Percentiles rank a stretch among this genome's conserved stretches.
phyloP scores from a whole-genome alignment of 2,797 vertebrate species.

The Scolopax rusticola region DNA sequence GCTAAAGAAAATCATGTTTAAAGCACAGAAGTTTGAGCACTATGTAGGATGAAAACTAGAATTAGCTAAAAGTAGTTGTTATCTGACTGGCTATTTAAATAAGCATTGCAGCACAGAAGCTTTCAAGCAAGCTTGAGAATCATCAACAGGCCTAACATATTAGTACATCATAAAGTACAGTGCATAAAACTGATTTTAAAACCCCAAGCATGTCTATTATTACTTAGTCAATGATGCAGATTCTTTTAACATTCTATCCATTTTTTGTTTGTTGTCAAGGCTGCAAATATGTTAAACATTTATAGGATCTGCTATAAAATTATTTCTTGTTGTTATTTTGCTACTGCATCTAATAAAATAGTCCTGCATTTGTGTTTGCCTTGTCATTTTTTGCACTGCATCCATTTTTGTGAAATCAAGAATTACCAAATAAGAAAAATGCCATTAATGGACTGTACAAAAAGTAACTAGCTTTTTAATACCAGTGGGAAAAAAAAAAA shows the following conservation, averaged over 20 bases:
- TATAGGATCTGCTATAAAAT: not conserved
- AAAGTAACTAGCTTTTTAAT: not conserved
- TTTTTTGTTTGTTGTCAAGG: not conserved
- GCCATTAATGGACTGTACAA: not conserved
- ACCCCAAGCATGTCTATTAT: not conserved
- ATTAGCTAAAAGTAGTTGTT: not conserved
- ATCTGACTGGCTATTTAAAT: not conserved
- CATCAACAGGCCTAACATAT: not conserved
- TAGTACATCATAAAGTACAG: not conserved
- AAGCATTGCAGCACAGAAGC: not conserved
- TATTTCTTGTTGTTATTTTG: not conserved
- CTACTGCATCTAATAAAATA: not conserved
- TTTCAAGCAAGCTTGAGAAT: not conserved
- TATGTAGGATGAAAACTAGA: not conserved
- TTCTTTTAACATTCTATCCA: not conserved
- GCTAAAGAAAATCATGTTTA: not conserved
- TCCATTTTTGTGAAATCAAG: not conserved
- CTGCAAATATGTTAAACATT: not conserved
- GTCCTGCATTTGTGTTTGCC: not conserved
- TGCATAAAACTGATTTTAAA: not conserved
- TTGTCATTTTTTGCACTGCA: not conserved
- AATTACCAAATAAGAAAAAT: not conserved
- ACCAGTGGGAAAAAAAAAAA: not conserved
- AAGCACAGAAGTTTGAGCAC: not conserved
- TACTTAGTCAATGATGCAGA: not conserved